phyloP scores from a whole-genome alignment of 2,797 vertebrate genomes.

The Lerista edwardsae region DNA sequence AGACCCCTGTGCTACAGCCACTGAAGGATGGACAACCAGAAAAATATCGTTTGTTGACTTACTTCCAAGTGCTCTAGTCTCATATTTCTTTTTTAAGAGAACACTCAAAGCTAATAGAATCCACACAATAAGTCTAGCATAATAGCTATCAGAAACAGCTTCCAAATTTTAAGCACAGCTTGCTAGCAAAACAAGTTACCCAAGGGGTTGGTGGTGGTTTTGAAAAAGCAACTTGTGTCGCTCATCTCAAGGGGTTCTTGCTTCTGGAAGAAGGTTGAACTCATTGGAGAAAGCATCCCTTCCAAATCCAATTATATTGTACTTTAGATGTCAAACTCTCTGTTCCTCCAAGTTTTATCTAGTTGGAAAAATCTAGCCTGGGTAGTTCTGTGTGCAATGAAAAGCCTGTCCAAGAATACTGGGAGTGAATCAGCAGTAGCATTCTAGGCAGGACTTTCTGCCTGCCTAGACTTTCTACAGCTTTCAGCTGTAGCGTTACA shows the following conservation, averaged over 20 bases:
- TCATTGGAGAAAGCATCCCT: neutral
- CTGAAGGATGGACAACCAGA: neutral
- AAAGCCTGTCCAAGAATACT: neutral
- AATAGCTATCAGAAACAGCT: neutral
- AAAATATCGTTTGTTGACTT: neutral
- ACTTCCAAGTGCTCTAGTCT: neutral
- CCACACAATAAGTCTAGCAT: neutral
- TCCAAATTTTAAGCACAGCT: neutral
- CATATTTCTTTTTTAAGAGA: neutral
- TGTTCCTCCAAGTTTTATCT: neutral
- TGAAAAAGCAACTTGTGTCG: neutral
- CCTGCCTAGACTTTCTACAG: too few species aligned
- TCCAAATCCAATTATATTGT: neutral
- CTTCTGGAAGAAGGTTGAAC: neutral
- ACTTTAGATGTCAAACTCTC: neutral
- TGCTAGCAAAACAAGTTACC: neutral
- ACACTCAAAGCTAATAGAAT: neutral
- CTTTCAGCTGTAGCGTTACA: too few species aligned
- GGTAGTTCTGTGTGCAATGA: neutral
- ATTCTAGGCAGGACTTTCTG: neutral
- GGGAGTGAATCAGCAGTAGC: neutral
- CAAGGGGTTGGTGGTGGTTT: neutral
- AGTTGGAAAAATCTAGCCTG: neutral
- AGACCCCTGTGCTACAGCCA: neutral
- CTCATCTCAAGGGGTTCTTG: neutral